Base-by-base conservation (phyloP, 2,888 invertebrate genomes). In the Diogma glabrata region DNA sequence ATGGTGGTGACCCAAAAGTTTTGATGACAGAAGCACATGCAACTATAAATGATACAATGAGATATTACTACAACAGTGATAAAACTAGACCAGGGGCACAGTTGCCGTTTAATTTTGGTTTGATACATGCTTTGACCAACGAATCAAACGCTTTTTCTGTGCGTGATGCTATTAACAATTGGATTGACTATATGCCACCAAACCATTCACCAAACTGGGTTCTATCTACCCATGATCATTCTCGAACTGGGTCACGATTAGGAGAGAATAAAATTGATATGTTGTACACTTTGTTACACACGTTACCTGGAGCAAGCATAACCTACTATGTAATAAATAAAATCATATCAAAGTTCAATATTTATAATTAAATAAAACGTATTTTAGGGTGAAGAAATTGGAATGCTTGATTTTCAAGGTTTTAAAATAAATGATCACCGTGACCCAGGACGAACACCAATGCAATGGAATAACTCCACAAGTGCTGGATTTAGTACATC, bases 251-350 rank as follows among this genome's bases (percentile, higher is more conserved):
- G 1, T 75, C 82, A 1, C 75, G 88, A 57, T 82, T 78, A 55
- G 84, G 82, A 2, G 67, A 69, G 4, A 74, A 78, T 51, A 72
- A 83, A 58, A 78, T 82, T 0, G 89, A 91, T 66, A 84, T 82
- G n/a, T 75, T 91, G 61, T 87, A 89, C 63, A 88, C 92, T 84
- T 65, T 95, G 50, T 72, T 82, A 16, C 72, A 89, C 63, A 74
- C 91, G 16, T 71, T 94, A 50, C 92, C 91, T 2, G 94, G 94
- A 38, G 78, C 89, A 4, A 81, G 84, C 17, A 79, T 92, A 8
- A 85, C 88, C 1, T 94, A 94, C 63, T 87, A 93, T 72, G 79
- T 77, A 60, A 48, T 30, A 22, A 9, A 12, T 40, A 8, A n/a
- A n/a, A 22, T 33, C 20, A 9, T 33, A 24, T 30, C 20, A 6